Percentiles rank a stretch among this genome's conserved stretches.
phyloP scores from a whole-genome alignment of 2,113 vertebrate species.

The Seriola quinqueradiata region DNA sequence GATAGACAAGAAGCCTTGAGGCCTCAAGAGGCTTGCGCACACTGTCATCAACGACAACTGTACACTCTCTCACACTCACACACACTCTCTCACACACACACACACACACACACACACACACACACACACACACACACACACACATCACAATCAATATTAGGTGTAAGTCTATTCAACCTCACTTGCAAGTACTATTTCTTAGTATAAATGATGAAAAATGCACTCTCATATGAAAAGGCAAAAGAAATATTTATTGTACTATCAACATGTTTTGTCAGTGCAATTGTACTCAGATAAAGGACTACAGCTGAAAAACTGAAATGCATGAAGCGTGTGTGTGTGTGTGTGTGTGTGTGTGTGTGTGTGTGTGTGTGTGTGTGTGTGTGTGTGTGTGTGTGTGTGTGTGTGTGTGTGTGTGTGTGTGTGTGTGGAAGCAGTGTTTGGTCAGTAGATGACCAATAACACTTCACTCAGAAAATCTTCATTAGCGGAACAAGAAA shows the following conservation, averaged over 20 bases:
- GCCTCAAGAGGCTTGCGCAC: slow-evolving; percentile 44
- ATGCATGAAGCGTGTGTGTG: not conserved
- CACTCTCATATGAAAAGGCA: slow-evolving; percentile 26
- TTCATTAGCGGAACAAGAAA: not conserved
- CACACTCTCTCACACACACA: slow-evolving; percentile 13
- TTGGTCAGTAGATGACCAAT: slow-evolving; percentile 17
- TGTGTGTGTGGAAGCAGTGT: not conserved
- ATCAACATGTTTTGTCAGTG: slow-evolving; percentile 34
- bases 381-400: slow-evolving; percentile 21
- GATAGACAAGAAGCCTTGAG: slow-evolving; percentile 61
- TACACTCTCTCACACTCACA: slow-evolving; percentile 17
- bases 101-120: slow-evolving; percentile 5
- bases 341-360: slow-evolving; percentile 6
- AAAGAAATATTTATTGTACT: slow-evolving; percentile 22
- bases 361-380: not conserved
- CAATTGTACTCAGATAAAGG: slow-evolving; percentile 38
- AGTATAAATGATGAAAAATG: slow-evolving; percentile 48
- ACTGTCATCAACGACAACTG: slow-evolving; percentile 25
- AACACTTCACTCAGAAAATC: not conserved
- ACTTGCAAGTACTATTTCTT: slow-evolving; percentile 30
- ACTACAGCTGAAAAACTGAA: slow-evolving; percentile 19
- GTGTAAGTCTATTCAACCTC: slow-evolving; percentile 43
- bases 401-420: slow-evolving; percentile 16
- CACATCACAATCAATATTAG: slow-evolving; percentile 64
- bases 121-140: slow-evolving; percentile 4